Conservation (phyloP, 2,888 invertebrate genomes). For the Steinernema hermaphroditum region DNA sequence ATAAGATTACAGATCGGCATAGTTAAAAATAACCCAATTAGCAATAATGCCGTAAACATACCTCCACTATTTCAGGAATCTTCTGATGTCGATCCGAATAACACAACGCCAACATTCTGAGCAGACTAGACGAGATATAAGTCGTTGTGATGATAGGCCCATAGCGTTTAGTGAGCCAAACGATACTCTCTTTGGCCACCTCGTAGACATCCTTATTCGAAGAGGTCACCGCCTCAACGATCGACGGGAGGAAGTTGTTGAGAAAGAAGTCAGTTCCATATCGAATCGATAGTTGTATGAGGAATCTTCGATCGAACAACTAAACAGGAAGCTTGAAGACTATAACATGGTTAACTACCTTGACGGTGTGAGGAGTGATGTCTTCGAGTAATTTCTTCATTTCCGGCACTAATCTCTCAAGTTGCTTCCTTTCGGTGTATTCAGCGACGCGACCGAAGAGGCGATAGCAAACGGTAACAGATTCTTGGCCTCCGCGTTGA, state of each 20-base stretch:
- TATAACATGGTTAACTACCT: slow-evolving; percentile 21
- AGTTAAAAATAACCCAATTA: background rate
- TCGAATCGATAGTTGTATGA: slow-evolving; percentile 54
- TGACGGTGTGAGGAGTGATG: slow-evolving; percentile 36
- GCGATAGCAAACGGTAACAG: slow-evolving; percentile 32
- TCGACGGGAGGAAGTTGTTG: slow-evolving; percentile 53
- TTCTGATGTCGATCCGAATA: slow-evolving; percentile 74
- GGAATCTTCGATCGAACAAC: slow-evolving; percentile 61
- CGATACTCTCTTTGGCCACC: slow-evolving; percentile 57
- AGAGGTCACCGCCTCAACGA: slow-evolving; percentile 56
- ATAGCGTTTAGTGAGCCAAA: slow-evolving; percentile 79
- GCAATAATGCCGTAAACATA: background rate
- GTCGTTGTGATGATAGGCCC: slow-evolving; percentile 91
- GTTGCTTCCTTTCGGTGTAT: slow-evolving; percentile 30
- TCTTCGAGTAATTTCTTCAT: slow-evolving; percentile 38
- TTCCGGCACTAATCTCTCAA: slow-evolving; percentile 30
- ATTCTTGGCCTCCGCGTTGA: background rate
- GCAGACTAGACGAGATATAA: slow-evolving; percentile 77
- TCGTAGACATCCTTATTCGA: slow-evolving; percentile 44
- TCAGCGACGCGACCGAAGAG: slow-evolving; percentile 37
- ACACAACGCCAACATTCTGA: slow-evolving; percentile 90
- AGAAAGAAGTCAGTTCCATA: slow-evolving; percentile 56
- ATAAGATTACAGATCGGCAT: no score
- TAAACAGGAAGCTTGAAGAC: slow-evolving; percentile 34
- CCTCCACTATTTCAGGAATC: slow-evolving; percentile 33